Conservation (phyloP, 2,113 vertebrate species). For the Bagarius yarrelli region DNA sequence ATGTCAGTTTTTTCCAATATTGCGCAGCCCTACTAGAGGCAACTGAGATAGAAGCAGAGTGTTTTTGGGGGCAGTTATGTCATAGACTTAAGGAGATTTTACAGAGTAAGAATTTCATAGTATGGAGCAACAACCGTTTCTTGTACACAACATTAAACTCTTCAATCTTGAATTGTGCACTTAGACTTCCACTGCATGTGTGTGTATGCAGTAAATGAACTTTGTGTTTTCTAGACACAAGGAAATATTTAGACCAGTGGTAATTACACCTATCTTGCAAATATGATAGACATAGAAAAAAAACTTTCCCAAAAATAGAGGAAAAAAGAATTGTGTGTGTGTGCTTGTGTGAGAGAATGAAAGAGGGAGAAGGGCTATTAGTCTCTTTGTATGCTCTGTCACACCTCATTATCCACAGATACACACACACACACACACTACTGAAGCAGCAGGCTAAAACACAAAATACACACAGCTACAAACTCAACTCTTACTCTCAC, state of each 20-base stretch:
- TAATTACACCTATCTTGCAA: not conserved
- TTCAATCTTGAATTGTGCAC: not conserved
- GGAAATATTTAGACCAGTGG: not conserved
- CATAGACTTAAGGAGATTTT: too few species aligned
- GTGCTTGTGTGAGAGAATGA: slow-evolving; percentile 17
- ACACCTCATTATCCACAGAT: slow-evolving; percentile 56
- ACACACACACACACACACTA: slow-evolving; percentile 42
- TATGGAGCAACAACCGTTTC: too few species aligned
- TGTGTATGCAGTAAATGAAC: not conserved
- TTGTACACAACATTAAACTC: too few species aligned
- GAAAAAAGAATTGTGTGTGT: slow-evolving; percentile 14
- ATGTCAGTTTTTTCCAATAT: too few species aligned
- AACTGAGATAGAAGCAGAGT: not conserved
- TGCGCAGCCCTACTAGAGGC: too few species aligned
- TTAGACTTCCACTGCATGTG: not conserved
- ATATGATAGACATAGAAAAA: not conserved
- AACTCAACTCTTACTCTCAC: slow-evolving; percentile 21
- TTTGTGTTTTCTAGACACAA: not conserved
- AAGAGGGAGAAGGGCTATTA: slow-evolving; percentile 44
- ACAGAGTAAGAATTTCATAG: too few species aligned
- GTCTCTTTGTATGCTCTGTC: slow-evolving; percentile 54
- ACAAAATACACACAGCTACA: slow-evolving; percentile 34
- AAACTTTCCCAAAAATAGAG: slow-evolving; percentile 17
- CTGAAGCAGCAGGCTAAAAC: slow-evolving; percentile 36
- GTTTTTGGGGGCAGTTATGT: not conserved